Evolutionary conservation across 2,888 invertebrate species (phyloP), one percentile per base, ranked within the genome.

Genomic region (Parelbella ahira): DNA sequence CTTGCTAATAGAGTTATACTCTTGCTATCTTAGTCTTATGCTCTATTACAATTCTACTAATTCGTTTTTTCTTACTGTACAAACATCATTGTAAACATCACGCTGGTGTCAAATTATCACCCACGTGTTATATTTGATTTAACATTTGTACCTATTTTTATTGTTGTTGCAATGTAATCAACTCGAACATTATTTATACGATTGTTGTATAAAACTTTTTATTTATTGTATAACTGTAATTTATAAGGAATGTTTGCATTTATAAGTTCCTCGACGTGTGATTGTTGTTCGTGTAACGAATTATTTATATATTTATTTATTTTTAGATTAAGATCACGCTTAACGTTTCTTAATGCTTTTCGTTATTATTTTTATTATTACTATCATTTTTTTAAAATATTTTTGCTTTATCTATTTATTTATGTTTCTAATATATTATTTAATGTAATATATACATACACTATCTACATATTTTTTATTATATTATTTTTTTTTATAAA

Each of bases 171-270:
- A 12, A n/a, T 27, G 28, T 28, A 28, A 28, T 15, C 28, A 7
- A 8, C 4, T 1, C n/a, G n/a, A 28, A 8, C 8, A 28, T 13
- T 23, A 12, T 6, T 8, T 1, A 15, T 34, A 10, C 18, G 25
- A 25, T 7, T 36, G 23, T 24, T n/a, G 41, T 28, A 10, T 36
- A 21, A 37, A 8, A 13, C 37, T 32, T 11, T 15, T 19, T 27
- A 33, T 33, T 11, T 20, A 38, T 47, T 44, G 20, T 23, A 4
- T 33, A 32, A 33, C 6, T 39, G 29, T 36, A 29, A 44, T 10
- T 39, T 25, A 27, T 41, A 23, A 32, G 30, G 18, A 4, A 13
- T 43, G 29, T 39, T 18, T 44, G 25, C 18, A 27, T 13, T 30
- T 21, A 11, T 34, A 11, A 43, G 30, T 30, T 29, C 18, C 18